Base-by-base conservation (phyloP, 2,888 invertebrate species). In the Drosophila histrio region DNA sequence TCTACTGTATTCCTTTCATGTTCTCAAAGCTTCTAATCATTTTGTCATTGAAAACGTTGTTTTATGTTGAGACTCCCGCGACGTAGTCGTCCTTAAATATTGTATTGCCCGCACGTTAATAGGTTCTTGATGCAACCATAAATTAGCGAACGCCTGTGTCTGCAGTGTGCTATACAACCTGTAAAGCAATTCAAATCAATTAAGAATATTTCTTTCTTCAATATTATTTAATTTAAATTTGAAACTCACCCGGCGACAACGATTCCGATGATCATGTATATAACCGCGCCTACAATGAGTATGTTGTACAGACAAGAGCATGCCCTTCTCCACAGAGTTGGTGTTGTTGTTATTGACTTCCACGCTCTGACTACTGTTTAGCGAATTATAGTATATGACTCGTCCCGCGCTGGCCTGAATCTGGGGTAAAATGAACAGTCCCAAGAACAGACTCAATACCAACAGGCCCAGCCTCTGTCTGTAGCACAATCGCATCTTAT, bases 191-290 rank as follows among this genome's bases (percentile, higher is more conserved):
- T 8, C 3, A 43, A 22, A n/a, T 22, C 8, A 13, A 22, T 13
- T 22, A 21, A 13, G 7, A 7, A 22, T 1, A 7, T n/a, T 11
- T 22, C 4, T 22, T 22, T 4, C n/a, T 2, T 21, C 1, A 28
- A 3, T 28, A 17, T 30, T 26, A 15, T 17, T 1, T 2, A 26
- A 24, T 17, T 22, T 13, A 5, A 15, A 7, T 4, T 19, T 9
- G 9, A 2, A 9, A 81, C 77, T 78, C 36, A 88, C 87, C 52
- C 67, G 60, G 3, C 89, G 76, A 36, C 89, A 89, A 26, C 75
- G 86, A 21, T 88, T 79, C 34, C 72, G 82, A 59, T 89, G 87
- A 75, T 89, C 89, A 11, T 22, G 22, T 39, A 73, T 75, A 15
- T 39, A 70, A 8, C 84, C 87, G 9, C 24, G 65, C 0, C 30